These are phyloP conservation scores for Clarias laeviceps DNA, from an alignment of 2,797 vertebrate genomes.

Conservation along the genomic window DNA sequence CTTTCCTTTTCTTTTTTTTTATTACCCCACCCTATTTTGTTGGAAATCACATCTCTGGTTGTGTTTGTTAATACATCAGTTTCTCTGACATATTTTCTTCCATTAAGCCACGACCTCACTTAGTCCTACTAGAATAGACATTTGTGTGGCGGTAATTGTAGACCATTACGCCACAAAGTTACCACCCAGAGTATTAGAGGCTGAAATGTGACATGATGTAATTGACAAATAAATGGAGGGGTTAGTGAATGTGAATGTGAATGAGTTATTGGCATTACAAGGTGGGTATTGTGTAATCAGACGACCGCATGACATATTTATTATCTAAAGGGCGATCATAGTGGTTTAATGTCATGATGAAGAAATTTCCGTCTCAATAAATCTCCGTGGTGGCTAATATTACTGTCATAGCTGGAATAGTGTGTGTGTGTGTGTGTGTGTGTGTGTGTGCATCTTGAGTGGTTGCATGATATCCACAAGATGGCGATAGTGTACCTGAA, in stretches of 20 bases:
- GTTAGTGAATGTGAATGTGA: too few relatives aligned
- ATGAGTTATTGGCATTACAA: slow-evolving; percentile 53
- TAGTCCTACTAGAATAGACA: slow-evolving; percentile 19
- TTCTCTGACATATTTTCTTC: slow-evolving; percentile 10
- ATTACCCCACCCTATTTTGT: too few relatives aligned
- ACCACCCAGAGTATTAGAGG: slow-evolving; percentile 36
- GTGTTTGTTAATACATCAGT: background rate
- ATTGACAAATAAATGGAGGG: slow-evolving; percentile 44
- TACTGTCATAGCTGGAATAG: background rate
- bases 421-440: background rate
- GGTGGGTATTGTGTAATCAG: slow-evolving; percentile 48
- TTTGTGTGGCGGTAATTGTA: slow-evolving; percentile 10
- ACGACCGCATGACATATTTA: slow-evolving; percentile 55
- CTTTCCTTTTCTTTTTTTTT: too few relatives aligned
- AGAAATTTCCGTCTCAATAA: slow-evolving; percentile 2
- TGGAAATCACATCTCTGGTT: background rate
- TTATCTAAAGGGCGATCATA: slow-evolving; percentile 57
- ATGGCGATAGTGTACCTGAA: slow-evolving; percentile 62
- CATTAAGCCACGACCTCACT: background rate
- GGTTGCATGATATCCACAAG: slow-evolving; percentile 55
- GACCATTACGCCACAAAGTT: slow-evolving; percentile 27
- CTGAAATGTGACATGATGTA: slow-evolving; percentile 41
- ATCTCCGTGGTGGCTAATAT: background rate
- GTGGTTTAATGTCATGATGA: slow-evolving; percentile 16
- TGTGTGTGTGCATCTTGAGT: background rate